Evolutionary conservation across 35 echinoderm and acorn worm species (phyloP).

Genomic region (Holothuria glaberrima): DNA sequence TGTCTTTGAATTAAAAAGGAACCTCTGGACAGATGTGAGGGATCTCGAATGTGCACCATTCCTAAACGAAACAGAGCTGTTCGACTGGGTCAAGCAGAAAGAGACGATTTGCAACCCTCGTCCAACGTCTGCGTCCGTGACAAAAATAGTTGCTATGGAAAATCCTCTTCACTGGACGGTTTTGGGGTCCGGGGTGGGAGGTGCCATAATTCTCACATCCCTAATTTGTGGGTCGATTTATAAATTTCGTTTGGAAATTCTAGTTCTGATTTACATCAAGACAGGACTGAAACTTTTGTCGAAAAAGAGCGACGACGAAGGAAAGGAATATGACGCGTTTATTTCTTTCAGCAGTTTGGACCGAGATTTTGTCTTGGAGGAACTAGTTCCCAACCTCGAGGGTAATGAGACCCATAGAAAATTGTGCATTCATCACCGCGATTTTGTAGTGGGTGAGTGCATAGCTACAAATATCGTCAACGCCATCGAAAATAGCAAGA

Average conservation of each 20-base stretch:
- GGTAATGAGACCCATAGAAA: neutral
- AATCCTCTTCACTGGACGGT: no score
- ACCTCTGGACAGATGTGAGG: neutral
- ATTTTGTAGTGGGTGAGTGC: conserved; percentile 66
- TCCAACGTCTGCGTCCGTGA: neutral
- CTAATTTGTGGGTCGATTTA: neutral
- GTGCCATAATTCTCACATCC: neutral
- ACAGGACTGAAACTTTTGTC: conserved; percentile 11
- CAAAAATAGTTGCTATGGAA: neutral
- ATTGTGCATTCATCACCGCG: conserved; percentile 64
- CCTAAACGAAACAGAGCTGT: conserved; percentile 31
- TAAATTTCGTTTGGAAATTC: conserved; percentile 34
- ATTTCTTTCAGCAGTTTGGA: conserved; percentile 78
- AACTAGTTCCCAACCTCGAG: conserved; percentile 60
- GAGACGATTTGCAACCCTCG: neutral
- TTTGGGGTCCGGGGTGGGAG: no score
- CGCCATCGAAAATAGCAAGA: conserved; percentile 62
- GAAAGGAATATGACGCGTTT: conserved; percentile 63
- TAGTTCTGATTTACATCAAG: conserved; percentile 42
- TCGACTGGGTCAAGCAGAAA: neutral
- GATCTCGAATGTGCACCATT: conserved; percentile 20
- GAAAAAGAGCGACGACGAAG: conserved; percentile 3
- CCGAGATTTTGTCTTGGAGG: conserved; percentile 52
- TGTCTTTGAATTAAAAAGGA: neutral
- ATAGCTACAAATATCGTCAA: conserved; percentile 71